Evolutionary conservation across 2,888 invertebrate genomes (phyloP).

Genomic region (Osedax fenrisi): DNA sequence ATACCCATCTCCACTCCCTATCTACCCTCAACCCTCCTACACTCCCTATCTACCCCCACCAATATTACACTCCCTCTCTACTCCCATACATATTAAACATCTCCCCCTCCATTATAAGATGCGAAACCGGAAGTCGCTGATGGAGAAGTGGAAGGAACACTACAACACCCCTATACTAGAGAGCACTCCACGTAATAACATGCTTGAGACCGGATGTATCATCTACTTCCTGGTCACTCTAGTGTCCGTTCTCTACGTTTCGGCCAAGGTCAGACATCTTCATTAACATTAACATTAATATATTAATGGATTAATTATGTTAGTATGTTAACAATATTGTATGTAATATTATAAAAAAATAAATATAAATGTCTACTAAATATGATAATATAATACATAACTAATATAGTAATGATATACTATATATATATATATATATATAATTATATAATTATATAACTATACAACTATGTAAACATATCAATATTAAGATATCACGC

Average conservation of each 20-base stretch:
- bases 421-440: too few species aligned
- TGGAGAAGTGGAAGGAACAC: neutral
- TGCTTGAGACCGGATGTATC: neutral
- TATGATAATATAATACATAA: neutral
- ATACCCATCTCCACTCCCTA: neutral
- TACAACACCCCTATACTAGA: neutral
- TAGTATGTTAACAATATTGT: too few species aligned
- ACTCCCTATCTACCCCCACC: neutral
- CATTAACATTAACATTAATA: too few species aligned
- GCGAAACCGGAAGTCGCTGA: neutral
- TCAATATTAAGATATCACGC: too few species aligned
- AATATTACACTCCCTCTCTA: neutral
- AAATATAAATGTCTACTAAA: neutral
- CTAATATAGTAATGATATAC: too few species aligned
- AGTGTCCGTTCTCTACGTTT: neutral
- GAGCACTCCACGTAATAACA: neutral
- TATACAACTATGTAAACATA: too few species aligned
- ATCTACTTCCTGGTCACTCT: neutral
- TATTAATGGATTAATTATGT: too few species aligned
- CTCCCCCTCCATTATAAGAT: neutral
- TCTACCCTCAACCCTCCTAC: neutral
- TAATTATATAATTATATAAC: too few species aligned
- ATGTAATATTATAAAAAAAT: too few species aligned
- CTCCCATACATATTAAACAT: neutral
- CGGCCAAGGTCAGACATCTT: neutral